Evolutionary conservation across 2,113 vertebrate species (phyloP).

Genomic region (Neoarius graeffei): DNA sequence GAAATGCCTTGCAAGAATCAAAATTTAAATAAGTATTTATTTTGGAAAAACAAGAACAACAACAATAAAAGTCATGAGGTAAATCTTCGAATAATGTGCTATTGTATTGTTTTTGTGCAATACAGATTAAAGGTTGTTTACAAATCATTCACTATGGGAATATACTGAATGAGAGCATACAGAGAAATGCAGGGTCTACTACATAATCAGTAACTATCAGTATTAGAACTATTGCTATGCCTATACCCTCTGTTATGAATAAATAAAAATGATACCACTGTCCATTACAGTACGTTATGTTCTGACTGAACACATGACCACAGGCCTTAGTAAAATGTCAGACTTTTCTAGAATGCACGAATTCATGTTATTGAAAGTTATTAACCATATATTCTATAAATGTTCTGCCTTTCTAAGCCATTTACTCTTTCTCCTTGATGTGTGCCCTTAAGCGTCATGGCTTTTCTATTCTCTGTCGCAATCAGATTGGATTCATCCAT

Average conservation of each 20-base stretch:
- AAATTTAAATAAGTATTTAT: too few species aligned
- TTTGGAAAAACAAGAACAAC: too few species aligned
- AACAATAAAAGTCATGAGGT: too few species aligned
- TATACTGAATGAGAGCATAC: not conserved
- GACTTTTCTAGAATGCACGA: not conserved
- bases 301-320: not conserved
- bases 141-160: too few species aligned
- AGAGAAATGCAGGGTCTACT: not conserved
- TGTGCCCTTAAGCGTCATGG: not conserved
- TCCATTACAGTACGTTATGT: not conserved
- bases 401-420: not conserved
- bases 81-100: too few species aligned
- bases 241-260: not conserved
- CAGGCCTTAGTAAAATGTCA: not conserved
- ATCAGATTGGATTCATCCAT: not conserved
- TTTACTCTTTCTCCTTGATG: not conserved
- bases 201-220: not conserved
- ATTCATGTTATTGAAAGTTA: not conserved
- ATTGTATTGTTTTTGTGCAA: too few species aligned
- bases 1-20: too few species aligned
- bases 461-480: not conserved
- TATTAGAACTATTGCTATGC: not conserved
- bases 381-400: not conserved
- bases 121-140: too few species aligned
- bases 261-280: not conserved